These are phyloP conservation scores for Solen grandis DNA, from an alignment of 1,140 invertebrate species.

Conservation along the genomic window DNA sequence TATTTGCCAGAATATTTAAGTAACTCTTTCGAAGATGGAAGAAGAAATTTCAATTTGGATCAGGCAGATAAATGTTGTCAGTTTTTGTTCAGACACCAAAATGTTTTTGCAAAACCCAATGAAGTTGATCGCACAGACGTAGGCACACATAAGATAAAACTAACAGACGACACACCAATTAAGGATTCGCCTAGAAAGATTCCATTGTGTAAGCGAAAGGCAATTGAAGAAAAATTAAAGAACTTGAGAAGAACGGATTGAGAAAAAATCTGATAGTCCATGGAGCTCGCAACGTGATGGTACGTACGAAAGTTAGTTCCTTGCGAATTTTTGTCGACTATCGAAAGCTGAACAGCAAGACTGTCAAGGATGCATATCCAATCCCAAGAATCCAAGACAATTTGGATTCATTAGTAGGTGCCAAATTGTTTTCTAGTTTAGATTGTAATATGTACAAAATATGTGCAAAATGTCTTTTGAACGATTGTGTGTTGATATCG, in stretches of 20 bases:
- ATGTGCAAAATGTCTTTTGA: not conserved
- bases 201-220: conserved; percentile 17
- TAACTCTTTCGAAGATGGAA: not conserved
- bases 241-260: too few species aligned
- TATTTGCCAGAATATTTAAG: not conserved
- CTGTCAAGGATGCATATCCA: conserved; percentile 15
- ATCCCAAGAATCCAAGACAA: too few species aligned
- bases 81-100: not conserved
- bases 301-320: conserved; percentile 5
- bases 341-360: conserved; percentile 60
- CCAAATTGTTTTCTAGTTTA: conserved; percentile 23
- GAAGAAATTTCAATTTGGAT: conserved; percentile 3
- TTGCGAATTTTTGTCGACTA: conserved; percentile 59
- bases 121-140: conserved; percentile 6
- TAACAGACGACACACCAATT: conserved; percentile 30
- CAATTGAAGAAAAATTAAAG: conserved; percentile 26
- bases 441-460: conserved; percentile 48
- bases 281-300: conserved; percentile 13
- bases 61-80: not conserved
- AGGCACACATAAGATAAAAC: conserved; percentile 8
- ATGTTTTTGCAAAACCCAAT: conserved; percentile 27
- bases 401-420: conserved; percentile 3
- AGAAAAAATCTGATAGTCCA: conserved; percentile 36
- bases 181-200: conserved; percentile 28
- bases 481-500: too few species aligned